Evolutionary conservation across 2,797 vertebrate species (phyloP).

Genomic region (Avahi laniger): DNA sequence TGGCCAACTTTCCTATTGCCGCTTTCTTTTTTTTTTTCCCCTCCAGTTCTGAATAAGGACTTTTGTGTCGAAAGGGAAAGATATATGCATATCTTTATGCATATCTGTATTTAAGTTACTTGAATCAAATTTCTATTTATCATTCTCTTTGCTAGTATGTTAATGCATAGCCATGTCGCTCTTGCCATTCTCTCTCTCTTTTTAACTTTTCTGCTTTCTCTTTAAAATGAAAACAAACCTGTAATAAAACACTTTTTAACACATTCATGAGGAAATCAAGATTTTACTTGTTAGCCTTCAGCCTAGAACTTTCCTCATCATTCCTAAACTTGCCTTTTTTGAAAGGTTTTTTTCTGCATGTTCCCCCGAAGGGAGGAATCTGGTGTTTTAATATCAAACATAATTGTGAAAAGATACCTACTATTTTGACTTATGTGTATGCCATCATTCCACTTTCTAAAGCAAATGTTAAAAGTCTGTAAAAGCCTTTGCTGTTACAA

Average conservation of each 20-base stretch:
- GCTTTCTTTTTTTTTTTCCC: not conserved
- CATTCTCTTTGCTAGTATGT: not conserved
- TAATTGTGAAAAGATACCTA: conserved; percentile 12
- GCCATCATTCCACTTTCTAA: not conserved
- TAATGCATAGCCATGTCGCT: not conserved
- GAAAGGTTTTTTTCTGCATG: not conserved
- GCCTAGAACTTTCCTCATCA: not conserved
- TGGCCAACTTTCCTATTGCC: not conserved
- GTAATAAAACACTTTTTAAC: not conserved
- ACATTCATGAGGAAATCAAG: not conserved
- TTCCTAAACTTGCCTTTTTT: not conserved
- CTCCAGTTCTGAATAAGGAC: not conserved
- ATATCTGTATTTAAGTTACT: conserved; percentile 10
- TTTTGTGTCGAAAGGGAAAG: too few species aligned
- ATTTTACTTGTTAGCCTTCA: not conserved
- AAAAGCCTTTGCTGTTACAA: not conserved
- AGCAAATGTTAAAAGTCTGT: not conserved
- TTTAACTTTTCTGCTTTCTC: not conserved
- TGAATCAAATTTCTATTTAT: not conserved
- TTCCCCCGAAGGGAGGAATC: not conserved
- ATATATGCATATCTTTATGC: not conserved
- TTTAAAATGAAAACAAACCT: not conserved
- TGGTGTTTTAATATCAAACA: not conserved
- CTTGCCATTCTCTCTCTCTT: not conserved
- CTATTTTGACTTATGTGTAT: not conserved